Conservation (phyloP, 2,113 vertebrate genomes). For the Panthera tigris region DNA sequence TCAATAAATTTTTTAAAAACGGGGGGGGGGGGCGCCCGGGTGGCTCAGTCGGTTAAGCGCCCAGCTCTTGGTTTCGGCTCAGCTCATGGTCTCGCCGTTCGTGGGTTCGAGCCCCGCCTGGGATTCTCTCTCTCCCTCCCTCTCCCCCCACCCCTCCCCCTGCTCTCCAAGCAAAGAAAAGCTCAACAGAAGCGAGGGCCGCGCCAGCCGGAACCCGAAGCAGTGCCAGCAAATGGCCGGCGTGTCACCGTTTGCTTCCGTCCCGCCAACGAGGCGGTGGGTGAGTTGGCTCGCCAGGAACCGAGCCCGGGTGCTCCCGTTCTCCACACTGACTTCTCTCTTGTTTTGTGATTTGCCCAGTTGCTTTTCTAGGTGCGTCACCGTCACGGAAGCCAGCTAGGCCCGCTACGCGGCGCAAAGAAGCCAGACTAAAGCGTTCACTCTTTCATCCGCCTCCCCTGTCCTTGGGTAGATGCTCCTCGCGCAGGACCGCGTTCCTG, state of each 20-base stretch:
- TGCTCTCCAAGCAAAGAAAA: too few species aligned
- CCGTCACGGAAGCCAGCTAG: too few species aligned
- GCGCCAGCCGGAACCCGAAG: not conserved
- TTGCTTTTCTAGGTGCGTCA: not conserved
- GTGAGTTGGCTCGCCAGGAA: not conserved
- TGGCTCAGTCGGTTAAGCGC: too few species aligned
- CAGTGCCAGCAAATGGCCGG: fast-evolving
- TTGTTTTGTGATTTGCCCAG: not conserved
- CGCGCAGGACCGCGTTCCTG: fast-evolving
- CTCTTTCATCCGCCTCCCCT: not conserved
- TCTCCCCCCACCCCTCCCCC: too few species aligned
- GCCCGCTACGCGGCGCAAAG: not conserved
- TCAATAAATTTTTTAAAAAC: too few species aligned
- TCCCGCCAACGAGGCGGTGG: fast-evolving
- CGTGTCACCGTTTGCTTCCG: fast-evolving
- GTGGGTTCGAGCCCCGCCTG: too few species aligned
- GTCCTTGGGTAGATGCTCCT: fast-evolving
- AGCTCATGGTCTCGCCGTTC: too few species aligned
- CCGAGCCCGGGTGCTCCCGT: too few species aligned
- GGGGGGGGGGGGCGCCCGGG: too few species aligned
- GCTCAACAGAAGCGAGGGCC: not conserved
- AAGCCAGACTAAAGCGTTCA: too few species aligned
- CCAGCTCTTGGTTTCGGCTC: too few species aligned
- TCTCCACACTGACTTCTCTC: not conserved
- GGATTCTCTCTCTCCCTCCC: too few species aligned